Percentiles rank a stretch among this genome's conserved stretches.
These are phyloP conservation scores for Spilogale gracilis DNA, from an alignment of 2,113 vertebrate genomes.

Conservation along the genomic window DNA sequence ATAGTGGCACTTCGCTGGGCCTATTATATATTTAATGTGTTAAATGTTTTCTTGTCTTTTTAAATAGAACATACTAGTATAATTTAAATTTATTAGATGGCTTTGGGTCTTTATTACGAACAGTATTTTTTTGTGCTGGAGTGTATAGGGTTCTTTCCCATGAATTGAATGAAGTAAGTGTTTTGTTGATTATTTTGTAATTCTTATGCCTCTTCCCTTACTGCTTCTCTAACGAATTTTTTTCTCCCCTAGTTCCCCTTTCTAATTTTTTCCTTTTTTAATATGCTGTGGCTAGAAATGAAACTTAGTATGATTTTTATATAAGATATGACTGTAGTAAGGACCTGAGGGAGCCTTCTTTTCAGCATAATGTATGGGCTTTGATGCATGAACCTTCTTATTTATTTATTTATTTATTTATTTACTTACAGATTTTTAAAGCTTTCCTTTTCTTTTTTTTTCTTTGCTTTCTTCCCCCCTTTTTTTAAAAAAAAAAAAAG, in stretches of 20 bases:
- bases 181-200: constrained; percentile 33
- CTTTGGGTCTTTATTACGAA: background rate
- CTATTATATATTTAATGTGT: background rate
- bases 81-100: background rate
- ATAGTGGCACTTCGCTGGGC: background rate
- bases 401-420: background rate
- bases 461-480: too few species aligned
- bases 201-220: background rate
- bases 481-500: too few species aligned
- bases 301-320: background rate
- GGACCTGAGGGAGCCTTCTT: background rate
- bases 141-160: background rate
- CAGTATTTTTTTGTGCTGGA: constrained; percentile 11
- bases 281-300: background rate
- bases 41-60: background rate
- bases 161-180: background rate
- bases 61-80: background rate
- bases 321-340: background rate
- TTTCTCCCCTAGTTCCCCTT: background rate
- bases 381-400: background rate
- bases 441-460: too few species aligned
- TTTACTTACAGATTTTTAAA: too few species aligned
- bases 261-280: background rate
- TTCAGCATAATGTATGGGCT: background rate
- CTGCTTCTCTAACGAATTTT: background rate